Conservation (phyloP, 2,888 invertebrate genomes). For the Stenurella melanura region DNA sequence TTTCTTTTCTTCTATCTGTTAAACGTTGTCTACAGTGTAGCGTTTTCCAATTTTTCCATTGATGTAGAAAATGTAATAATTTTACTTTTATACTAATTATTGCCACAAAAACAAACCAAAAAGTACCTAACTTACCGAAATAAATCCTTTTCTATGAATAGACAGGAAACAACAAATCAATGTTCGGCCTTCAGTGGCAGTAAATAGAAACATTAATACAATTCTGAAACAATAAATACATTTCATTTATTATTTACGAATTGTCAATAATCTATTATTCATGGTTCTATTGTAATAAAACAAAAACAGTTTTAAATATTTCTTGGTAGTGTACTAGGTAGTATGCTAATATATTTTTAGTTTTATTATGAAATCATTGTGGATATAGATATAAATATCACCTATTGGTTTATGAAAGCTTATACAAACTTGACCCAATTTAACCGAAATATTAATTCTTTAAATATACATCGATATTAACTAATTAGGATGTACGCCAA, state of each 20-base stretch:
- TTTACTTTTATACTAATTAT: background rate
- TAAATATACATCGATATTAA: too few species aligned
- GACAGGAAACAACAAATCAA: background rate
- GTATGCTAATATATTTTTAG: too few species aligned
- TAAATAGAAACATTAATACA: background rate
- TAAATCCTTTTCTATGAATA: background rate
- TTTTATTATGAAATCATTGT: too few species aligned
- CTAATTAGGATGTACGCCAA: too few species aligned
- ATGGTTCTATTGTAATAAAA: background rate
- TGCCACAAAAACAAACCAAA: too few species aligned
- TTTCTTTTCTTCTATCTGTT: too few species aligned
- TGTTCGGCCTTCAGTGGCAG: background rate
- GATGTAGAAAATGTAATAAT: background rate
- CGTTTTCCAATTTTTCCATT: background rate
- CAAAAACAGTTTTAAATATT: background rate
- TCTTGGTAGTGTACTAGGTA: too few species aligned
- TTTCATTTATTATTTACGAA: constrained; percentile 1
- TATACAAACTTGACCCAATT: too few species aligned
- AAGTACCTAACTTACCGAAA: too few species aligned
- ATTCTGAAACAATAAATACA: background rate
- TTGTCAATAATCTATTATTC: constrained; percentile 7
- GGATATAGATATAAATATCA: too few species aligned
- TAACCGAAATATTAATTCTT: too few species aligned
- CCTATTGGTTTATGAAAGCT: too few species aligned
- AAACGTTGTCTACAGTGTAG: background rate